phyloP scores from a whole-genome alignment of 2,888 invertebrate species.

The Branchinecta sandiegonensis region DNA sequence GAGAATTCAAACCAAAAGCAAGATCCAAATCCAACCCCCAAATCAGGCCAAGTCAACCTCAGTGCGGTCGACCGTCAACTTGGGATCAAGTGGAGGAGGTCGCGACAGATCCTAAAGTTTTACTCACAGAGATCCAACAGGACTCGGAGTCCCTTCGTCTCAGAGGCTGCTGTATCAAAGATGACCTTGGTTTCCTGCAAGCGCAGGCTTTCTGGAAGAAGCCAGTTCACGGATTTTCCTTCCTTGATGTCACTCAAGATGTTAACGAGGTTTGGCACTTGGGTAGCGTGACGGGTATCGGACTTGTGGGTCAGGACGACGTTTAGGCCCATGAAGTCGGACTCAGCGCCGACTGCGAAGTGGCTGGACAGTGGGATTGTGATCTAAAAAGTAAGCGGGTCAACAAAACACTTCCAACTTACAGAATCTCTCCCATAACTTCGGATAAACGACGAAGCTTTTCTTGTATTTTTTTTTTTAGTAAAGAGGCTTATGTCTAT shows the following conservation, averaged over 20 bases:
- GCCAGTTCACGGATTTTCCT: slow-evolving; percentile 18
- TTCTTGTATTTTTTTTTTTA: too few relatives aligned
- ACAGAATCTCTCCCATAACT: too few relatives aligned
- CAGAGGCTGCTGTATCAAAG: slow-evolving; percentile 16
- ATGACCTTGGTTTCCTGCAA: slow-evolving; percentile 15
- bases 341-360: too few relatives aligned
- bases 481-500: too few relatives aligned
- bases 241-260: slow-evolving; percentile 5
- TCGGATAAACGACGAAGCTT: too few relatives aligned
- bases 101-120: too few relatives aligned
- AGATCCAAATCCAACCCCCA: too few relatives aligned
- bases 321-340: background rate
- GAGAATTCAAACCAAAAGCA: too few relatives aligned
- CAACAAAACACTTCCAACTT: slow-evolving; percentile 13
- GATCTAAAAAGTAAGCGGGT: slow-evolving; percentile 14
- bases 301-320: background rate
- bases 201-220: slow-evolving; percentile 4
- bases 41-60: too few relatives aligned
- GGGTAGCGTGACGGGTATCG: background rate
- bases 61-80: too few relatives aligned
- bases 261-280: background rate
- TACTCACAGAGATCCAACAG: slow-evolving; percentile 7
- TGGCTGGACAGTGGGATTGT: too few relatives aligned
- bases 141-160: slow-evolving; percentile 15
- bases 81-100: too few relatives aligned